Evolutionary conservation across 2,888 invertebrate genomes (phyloP), one percentile per base, ranked within the genome.

Genomic region (Himalopsyche kuldschensis): DNA sequence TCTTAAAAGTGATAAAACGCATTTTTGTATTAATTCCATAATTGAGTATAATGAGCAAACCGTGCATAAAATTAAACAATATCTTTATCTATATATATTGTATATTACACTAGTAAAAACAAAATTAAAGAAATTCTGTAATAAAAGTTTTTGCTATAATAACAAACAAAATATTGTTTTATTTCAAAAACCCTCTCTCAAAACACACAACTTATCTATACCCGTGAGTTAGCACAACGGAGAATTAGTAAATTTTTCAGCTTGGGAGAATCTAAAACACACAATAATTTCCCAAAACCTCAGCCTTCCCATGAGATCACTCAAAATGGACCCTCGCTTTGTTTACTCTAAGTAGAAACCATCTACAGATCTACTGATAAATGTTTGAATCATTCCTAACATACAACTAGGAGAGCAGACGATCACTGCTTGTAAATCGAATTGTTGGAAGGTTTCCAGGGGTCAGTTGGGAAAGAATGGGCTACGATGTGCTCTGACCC

Each of bases 361-460:
- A 78, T 35, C 31, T 41, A 76, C 41, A 35, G 35, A 35, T 41
- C 11, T 4, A 24, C 20, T 46, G 63, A 46, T 78, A 82, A 78
- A 82, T 82, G 77, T 82, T 78, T 78, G 47, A 69, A 41, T 47
- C 78, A 48, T 35, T 48, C 78, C 31, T 78, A 48, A 31, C 30
- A n/a, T 48, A 81, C 63, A 63, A 63, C 78, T 30, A 47, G 69
- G 35, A 35, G 27, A 41, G 78, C 78, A 78, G 69, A 82, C 78
- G 69, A 82, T 82, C 76, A 32, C 75, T 69, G 69, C 69, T 80
- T 80, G 80, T 80, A 80, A 80, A 80, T 80, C 80, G 80, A 80
- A 80, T 75, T 46, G 69, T 75, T 80, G 24, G 32, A 63, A 35
- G 63, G 63, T 69, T 82, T 77, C 24, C 27, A 55, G 48, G 78